Evolutionary conservation across 2,113 vertebrate species (phyloP).

Genomic region (Mus musculus): DNA sequence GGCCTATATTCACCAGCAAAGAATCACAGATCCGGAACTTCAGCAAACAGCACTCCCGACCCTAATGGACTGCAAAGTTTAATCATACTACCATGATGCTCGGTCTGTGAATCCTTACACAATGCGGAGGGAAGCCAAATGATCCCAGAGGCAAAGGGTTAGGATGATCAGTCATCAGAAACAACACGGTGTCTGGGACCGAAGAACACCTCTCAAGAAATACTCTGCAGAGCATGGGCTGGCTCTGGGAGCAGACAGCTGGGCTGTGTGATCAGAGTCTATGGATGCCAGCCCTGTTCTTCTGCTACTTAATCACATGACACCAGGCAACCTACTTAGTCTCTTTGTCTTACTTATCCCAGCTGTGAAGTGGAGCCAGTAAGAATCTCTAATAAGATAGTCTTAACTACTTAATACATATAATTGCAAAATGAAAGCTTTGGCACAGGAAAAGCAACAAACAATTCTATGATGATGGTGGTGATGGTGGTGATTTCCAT

Average conservation of each 20-base stretch:
- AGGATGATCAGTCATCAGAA: neutral
- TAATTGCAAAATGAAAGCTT: neutral
- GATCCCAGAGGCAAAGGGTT: neutral
- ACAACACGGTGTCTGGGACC: neutral
- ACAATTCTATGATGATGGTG: neutral
- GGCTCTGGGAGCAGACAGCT: neutral
- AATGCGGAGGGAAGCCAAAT: neutral
- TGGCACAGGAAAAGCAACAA: neutral
- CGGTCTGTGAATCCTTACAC: neutral
- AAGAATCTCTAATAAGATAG: neutral
- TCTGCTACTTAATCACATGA: neutral
- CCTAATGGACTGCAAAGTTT: neutral
- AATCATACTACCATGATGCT: neutral
- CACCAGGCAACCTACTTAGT: neutral
- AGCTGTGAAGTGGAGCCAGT: neutral
- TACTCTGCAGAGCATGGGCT: neutral
- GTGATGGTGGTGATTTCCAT: neutral
- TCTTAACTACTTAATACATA: neutral
- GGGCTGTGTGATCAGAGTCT: neutral
- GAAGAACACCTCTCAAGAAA: neutral
- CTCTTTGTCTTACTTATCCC: neutral
- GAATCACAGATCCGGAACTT: neutral
- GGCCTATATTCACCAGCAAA: neutral
- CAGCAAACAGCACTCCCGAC: neutral
- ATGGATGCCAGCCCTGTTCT: neutral